A percentile compares a stretch with the other conserved stretches of the same genome.
Conservation (phyloP, 2,113 vertebrate genomes). For the Microtus montanus region DNA sequence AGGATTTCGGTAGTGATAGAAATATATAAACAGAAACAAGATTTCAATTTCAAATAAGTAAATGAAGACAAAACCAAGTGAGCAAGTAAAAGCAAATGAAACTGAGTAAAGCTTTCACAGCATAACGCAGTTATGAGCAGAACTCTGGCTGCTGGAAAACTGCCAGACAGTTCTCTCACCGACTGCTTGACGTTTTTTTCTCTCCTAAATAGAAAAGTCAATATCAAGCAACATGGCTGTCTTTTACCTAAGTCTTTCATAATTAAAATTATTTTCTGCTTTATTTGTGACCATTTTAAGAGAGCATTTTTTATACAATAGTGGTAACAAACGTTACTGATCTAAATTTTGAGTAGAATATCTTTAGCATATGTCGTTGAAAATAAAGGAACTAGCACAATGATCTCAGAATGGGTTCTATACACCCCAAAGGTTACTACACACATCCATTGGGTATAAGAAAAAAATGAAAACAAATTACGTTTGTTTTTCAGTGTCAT, state of each 20-base stretch:
- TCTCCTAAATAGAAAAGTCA: conserved; percentile 24
- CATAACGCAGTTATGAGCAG: neutral
- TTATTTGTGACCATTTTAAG: conserved; percentile 50
- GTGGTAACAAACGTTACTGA: conserved; percentile 13
- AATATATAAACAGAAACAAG: neutral
- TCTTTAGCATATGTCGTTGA: neutral
- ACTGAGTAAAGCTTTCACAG: neutral
- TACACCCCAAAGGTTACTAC: neutral
- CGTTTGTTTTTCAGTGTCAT: conserved; percentile 11
- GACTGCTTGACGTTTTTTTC: neutral
- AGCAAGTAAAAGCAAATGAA: conserved; percentile 19
- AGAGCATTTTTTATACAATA: conserved; percentile 25
- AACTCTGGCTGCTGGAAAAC: conserved; percentile 26
- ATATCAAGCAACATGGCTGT: neutral
- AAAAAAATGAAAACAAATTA: conserved; percentile 36
- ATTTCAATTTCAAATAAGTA: conserved; percentile 7
- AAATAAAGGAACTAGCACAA: neutral
- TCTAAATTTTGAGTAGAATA: neutral
- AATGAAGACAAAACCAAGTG: neutral
- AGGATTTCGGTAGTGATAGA: neutral
- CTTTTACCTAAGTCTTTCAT: neutral
- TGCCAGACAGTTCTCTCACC: conserved; percentile 7
- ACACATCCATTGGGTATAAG: neutral
- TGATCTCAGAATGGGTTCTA: neutral
- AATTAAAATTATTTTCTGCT: conserved; percentile 40